These are phyloP conservation scores for Entomobrya multifasciata DNA, from an alignment of 2,888 invertebrate species.

Conservation along the genomic window DNA sequence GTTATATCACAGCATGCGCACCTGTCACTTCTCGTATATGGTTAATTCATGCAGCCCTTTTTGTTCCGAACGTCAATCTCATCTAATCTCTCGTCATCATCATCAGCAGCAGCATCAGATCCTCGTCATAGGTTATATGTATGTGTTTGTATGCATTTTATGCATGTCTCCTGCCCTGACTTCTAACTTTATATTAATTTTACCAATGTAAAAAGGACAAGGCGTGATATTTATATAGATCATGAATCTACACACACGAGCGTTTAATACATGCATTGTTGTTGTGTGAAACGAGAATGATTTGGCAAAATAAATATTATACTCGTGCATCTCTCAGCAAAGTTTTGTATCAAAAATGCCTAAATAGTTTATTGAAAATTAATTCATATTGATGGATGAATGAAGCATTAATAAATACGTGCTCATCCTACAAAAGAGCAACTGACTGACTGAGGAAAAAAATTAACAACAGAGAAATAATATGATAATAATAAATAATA, in stretches of 20 bases:
- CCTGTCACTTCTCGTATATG: constrained; percentile 57
- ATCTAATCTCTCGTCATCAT: constrained; percentile 42
- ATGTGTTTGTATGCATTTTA: no score
- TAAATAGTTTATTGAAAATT: constrained; percentile 70
- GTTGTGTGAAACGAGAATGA: constrained; percentile 36
- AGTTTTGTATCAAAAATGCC: constrained; percentile 10
- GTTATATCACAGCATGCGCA: constrained; percentile 69
- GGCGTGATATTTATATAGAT: constrained; percentile 37
- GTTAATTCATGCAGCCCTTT: constrained; percentile 12
- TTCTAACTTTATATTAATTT: no score
- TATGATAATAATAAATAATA: constrained; percentile 58
- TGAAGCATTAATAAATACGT: constrained; percentile 68
- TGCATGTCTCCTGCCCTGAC: no score
- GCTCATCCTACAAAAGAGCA: constrained; percentile 29
- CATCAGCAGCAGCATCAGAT: not conserved
- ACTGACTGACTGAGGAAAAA: constrained; percentile 13
- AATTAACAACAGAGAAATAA: constrained; percentile 13
- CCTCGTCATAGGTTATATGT: no score
- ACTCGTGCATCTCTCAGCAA: constrained; percentile 10
- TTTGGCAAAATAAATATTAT: constrained; percentile 46
- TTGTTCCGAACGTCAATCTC: constrained; percentile 59
- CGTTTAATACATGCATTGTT: not conserved
- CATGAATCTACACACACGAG: not conserved
- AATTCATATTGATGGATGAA: constrained; percentile 71
- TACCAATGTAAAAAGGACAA: not conserved